Conservation (phyloP, 2,888 invertebrate genomes). For the Gonocerus acuteangulatus region DNA sequence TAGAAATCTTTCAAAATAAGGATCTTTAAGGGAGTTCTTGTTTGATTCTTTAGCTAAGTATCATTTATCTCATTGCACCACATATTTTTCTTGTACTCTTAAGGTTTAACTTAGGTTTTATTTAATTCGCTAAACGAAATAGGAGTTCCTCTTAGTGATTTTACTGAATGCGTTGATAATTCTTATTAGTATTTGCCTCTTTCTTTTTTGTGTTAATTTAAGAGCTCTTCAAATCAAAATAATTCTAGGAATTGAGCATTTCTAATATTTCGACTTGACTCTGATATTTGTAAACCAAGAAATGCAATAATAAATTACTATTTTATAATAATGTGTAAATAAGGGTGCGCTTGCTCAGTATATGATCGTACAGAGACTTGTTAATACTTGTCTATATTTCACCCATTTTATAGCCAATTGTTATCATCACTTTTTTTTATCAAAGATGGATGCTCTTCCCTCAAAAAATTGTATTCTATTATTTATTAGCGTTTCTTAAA, state of each 20-base stretch:
- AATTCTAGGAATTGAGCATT: constrained; percentile 4
- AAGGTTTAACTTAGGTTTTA: no score
- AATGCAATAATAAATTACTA: constrained; percentile 17
- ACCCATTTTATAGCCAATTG: constrained; percentile 15
- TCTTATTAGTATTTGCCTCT: no score
- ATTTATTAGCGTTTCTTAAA: not conserved
- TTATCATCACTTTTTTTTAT: constrained; percentile 9
- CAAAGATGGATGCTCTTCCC: constrained; percentile 3
- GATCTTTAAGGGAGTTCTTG: no score
- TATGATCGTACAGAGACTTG: constrained; percentile 11
- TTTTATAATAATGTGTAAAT: constrained; percentile 10
- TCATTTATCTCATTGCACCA: no score
- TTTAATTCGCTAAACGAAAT: no score
- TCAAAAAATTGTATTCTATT: not conserved
- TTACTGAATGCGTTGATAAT: no score
- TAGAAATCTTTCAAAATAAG: no score
- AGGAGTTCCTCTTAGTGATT: no score
- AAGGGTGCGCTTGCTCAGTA: constrained; percentile 20
- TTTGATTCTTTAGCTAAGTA: no score
- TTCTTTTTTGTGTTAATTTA: no score
- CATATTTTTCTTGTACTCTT: no score
- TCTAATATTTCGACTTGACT: not conserved
- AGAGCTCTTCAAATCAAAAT: constrained; percentile 8
- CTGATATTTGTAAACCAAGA: not conserved
- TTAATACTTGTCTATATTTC: constrained; percentile 8